A percentile compares a stretch with the other conserved stretches of the same genome.
Conservation (phyloP, 2,113 vertebrate genomes). For the Tenebrosternarchus preto region DNA sequence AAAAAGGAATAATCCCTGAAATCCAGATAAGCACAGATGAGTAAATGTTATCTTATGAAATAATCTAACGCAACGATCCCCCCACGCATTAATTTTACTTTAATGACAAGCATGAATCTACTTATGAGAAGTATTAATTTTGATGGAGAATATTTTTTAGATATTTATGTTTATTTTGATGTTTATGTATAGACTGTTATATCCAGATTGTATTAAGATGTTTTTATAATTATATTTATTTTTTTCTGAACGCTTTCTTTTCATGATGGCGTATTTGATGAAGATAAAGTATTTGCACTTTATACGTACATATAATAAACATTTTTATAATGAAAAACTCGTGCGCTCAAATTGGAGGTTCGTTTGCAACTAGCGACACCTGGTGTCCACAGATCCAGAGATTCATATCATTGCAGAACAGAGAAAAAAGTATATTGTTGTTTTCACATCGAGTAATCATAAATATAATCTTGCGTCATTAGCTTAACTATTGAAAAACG, state of each 20-base stretch:
- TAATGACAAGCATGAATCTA: too few relatives aligned
- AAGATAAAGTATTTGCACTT: constrained; percentile 51
- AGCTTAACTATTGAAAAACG: too few relatives aligned
- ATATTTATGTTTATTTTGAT: constrained; percentile 1
- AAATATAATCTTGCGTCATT: too few relatives aligned
- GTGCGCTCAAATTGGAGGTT: neutral
- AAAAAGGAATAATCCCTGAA: neutral
- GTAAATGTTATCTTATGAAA: neutral
- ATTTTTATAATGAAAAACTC: neutral
- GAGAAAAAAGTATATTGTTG: neutral
- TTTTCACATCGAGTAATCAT: neutral
- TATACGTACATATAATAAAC: constrained; percentile 49
- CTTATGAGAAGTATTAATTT: constrained; percentile 12
- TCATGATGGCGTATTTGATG: constrained; percentile 50
- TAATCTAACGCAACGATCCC: neutral
- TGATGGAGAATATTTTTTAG: constrained; percentile 11
- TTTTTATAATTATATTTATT: constrained; percentile 50
- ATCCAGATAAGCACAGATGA: neutral
- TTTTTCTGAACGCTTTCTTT: constrained; percentile 37
- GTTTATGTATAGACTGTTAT: constrained; percentile 32
- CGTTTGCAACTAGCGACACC: constrained; percentile 44
- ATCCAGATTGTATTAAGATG: constrained; percentile 9
- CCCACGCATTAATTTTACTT: too few relatives aligned
- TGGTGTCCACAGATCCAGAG: constrained; percentile 39
- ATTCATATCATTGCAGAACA: neutral